Base-by-base conservation (phyloP, 2,797 vertebrate species). In the Cottoperca gobio region DNA sequence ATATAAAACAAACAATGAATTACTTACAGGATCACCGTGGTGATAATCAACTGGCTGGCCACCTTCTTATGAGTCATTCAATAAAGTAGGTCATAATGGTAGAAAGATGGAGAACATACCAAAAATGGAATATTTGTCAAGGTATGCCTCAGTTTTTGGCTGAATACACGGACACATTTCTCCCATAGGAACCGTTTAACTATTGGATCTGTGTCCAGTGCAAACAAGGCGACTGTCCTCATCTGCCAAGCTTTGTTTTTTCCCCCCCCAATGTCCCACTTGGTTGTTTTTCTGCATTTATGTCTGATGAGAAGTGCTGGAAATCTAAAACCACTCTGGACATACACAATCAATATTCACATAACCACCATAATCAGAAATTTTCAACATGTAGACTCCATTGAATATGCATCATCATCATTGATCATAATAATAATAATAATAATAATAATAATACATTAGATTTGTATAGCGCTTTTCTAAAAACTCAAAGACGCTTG, bases 1-100 rank as follows among this genome's bases (percentile, higher is more conserved):
- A 70, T 55, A 59, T 49, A 33, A 4, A 50, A 66, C 23, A 16
- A 71, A 64, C 58, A 45, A 45, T 37, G 40, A 80, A 53, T 48
- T 63, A 17, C 14, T 70, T 65, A 60, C 60, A 83, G 48, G 53
- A 74, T 70, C 60, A 65, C 28, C 55, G 28, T 48, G 46, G 35
- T 50, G 23, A 42, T 46, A 21, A 82, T 79, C 40, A 78, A 35
- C 65, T 68, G 49, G 43, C 57, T 40, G 69, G 53, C 26, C 54
- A 59, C 35, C 17, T 70, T 59, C 35, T 70, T 37, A 57, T 28
- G 50, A 83, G 45, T 73, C 54, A 82, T 53, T 76, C 8, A 39
- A 39, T 39, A 70, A 81, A 74, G 54, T 71, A 37, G 70, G 67
- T 68, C 77, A 78, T 28, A 13, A 17, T n/a, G 21, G 52, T n/a